Evolutionary conservation across 2,797 vertebrate genomes (phyloP).

Genomic region (Eptatretus atami): DNA sequence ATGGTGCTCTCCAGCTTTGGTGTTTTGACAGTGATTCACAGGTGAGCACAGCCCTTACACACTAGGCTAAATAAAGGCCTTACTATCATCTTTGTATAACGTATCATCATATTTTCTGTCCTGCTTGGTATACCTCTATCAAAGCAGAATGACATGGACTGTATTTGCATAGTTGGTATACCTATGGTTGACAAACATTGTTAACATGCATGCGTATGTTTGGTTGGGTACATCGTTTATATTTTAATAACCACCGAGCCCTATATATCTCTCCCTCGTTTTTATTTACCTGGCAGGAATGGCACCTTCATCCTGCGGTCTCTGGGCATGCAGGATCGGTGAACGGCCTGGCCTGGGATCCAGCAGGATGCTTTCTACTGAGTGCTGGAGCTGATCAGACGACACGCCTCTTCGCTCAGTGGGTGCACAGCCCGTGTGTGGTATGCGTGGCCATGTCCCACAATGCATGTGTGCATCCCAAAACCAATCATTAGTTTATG

Average conservation of each 20-base stretch:
- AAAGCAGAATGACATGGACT: no score
- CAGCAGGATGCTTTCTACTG: conserved; percentile 63
- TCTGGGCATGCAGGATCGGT: conserved; percentile 68
- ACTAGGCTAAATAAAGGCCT: conserved; percentile 5
- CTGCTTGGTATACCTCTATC: conserved; percentile 6
- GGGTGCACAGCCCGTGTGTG: conserved; percentile 28
- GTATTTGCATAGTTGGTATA: no score
- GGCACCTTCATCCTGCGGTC: conserved; percentile 48
- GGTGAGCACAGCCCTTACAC: conserved; percentile 14
- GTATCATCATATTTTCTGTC: background rate
- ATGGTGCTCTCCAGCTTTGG: conserved; percentile 82
- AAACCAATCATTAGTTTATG: no score
- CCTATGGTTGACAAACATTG: no score
- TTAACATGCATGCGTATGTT: no score
- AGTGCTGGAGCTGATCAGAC: conserved; percentile 72
- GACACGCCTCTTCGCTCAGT: conserved; percentile 52
- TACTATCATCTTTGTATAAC: background rate
- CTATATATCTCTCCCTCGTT: no score
- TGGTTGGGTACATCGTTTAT: no score
- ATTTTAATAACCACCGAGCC: no score
- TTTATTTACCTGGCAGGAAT: conserved; percentile 22
- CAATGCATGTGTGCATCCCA: no score
- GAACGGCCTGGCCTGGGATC: conserved; percentile 68
- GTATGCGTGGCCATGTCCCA: conserved; percentile 13
- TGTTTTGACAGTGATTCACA: conserved; percentile 20